Conservation (phyloP, 2,113 vertebrate species). For the Piliocolobus tephrosceles region DNA sequence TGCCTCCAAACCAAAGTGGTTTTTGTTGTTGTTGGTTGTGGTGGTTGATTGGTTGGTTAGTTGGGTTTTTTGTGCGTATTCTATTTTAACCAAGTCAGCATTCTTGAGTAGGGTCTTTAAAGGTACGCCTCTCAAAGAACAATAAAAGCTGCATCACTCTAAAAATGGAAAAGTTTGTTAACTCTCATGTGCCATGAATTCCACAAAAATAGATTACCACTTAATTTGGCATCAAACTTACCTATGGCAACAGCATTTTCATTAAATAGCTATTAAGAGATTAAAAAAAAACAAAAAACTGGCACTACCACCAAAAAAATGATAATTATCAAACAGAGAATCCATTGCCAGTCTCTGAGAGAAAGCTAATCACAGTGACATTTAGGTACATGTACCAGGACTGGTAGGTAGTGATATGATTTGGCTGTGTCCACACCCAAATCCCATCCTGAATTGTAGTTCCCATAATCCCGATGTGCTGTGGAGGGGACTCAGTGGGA, state of each 20-base stretch:
- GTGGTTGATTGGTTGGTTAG: no score
- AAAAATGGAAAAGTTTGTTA: neutral
- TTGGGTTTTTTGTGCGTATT: no score
- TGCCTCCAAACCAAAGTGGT: neutral
- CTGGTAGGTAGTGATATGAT: no score
- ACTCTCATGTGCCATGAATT: neutral
- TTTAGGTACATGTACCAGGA: fast-evolving
- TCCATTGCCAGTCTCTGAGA: no score
- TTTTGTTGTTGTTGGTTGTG: no score
- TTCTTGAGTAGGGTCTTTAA: neutral
- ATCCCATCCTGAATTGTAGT: neutral
- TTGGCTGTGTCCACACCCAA: neutral
- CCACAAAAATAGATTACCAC: neutral
- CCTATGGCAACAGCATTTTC: neutral
- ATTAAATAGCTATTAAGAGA: neutral
- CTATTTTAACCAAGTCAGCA: neutral
- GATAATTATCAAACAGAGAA: neutral
- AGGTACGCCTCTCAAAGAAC: neutral
- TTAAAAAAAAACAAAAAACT: neutral
- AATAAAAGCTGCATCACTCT: neutral
- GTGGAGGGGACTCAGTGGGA: fast-evolving
- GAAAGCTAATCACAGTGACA: fast-evolving
- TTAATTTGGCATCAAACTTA: neutral
- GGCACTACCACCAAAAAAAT: neutral
- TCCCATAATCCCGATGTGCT: no score